Evolutionary conservation across 1,140 invertebrate species (phyloP), one percentile per base, ranked within the genome.

Genomic region (Lepidurus couesii): DNA sequence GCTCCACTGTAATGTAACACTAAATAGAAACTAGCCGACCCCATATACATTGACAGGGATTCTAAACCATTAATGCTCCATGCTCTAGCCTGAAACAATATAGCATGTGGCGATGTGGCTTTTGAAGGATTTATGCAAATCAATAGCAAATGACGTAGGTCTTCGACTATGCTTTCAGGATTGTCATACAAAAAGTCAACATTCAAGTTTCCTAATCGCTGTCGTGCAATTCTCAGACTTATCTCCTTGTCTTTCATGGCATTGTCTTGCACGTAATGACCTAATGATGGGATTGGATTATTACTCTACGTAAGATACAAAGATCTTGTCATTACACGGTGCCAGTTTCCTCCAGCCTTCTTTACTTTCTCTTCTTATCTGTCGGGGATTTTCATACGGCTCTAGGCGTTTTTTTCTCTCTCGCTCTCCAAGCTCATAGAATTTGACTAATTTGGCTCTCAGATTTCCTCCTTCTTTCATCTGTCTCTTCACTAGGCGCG

Each of bases 181-280:
- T 76, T 21, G n/a, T 44, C 21, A 34, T n/a, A 42, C 13, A 42
- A 73, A 10, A 73, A 43, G 42, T 73, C 24, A 21, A 43, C 34
- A 24, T 42, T 42, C 42, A 42, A 44, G 42, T 45, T 3, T 1
- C 45, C 73, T 26, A 26, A 43, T 74, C 16, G 80, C 45, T 24
- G 79, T n/a, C 11, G 43, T 42, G 44, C n/a, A 34, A 9, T n/a
- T 80, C 34, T 21, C 75, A 13, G 24, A 43, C 11, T 44, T 7
- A 80, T 73, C 79, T 80, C 24, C 76, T 42, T 76, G 16, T 77
- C 73, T 21, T 24, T 10, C 13, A 5, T 6, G 16, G 53, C 26
- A 34, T 34, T 34, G 26, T 34, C 26, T 34, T 34, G 26, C 26
- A 34, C 34, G 3, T 34, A 34, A 34, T 34, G 3, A 34, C 34